These are phyloP conservation scores for Thymelicus lineola DNA, from an alignment of 2,888 invertebrate genomes.

Conservation along the genomic window DNA sequence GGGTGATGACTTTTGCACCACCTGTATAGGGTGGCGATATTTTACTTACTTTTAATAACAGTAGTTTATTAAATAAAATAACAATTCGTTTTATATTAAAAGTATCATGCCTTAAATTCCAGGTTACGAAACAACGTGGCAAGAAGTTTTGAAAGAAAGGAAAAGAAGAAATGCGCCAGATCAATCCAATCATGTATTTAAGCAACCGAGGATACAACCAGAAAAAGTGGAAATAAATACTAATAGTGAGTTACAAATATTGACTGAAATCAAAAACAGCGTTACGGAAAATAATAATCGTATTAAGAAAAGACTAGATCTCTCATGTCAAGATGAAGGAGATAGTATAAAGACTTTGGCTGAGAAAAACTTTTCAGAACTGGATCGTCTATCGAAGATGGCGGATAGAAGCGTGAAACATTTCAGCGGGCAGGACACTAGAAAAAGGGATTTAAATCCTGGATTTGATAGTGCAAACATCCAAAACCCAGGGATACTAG, in stretches of 20 bases:
- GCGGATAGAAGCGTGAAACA: conserved; percentile 76
- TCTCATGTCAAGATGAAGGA: conserved; percentile 52
- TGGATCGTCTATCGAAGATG: conserved; percentile 76
- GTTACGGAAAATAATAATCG: conserved; percentile 78
- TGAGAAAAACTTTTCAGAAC: conserved; percentile 77
- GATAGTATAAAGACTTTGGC: conserved; percentile 71
- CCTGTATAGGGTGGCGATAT: too few species aligned
- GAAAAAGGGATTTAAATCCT: conserved; percentile 70
- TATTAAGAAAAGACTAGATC: conserved; percentile 73
- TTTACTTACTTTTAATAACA: too few species aligned
- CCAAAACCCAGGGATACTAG: conserved; percentile 54
- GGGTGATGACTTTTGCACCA: too few species aligned
- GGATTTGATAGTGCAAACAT: conserved; percentile 76
- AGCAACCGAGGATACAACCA: conserved; percentile 46
- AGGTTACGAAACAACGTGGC: conserved; percentile 88
- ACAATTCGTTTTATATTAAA: too few species aligned
- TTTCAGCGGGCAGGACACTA: conserved; percentile 67
- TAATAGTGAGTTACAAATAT: conserved; percentile 67
- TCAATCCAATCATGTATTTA: conserved; percentile 41
- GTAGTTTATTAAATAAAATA: too few species aligned
- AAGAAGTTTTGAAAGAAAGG: conserved; percentile 86
- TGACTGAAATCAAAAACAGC: conserved; percentile 74
- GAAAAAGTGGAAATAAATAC: conserved; percentile 57
- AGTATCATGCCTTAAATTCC: conserved; percentile 51
- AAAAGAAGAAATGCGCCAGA: conserved; percentile 80